A percentile compares a stretch with the other conserved stretches of the same genome.
phyloP scores from a whole-genome alignment of 2,113 vertebrate genomes.

The Sprattus sprattus region DNA sequence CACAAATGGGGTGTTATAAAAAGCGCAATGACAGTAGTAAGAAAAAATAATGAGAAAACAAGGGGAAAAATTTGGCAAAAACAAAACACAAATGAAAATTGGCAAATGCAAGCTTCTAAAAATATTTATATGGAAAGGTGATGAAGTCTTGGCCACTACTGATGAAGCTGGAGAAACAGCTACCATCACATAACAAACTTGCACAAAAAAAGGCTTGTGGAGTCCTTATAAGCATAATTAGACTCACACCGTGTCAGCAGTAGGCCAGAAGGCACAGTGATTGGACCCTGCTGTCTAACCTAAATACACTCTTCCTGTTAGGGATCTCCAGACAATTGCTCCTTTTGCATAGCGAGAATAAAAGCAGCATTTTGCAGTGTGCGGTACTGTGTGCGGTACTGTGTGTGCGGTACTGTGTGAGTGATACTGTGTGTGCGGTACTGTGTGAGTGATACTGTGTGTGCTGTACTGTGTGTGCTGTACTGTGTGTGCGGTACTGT shows the following conservation, averaged over 20 bases:
- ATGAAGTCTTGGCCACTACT: background rate
- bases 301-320: slow-evolving; percentile 7
- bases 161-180: background rate
- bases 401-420: background rate
- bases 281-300: slow-evolving; percentile 11
- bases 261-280: background rate
- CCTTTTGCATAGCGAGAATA: background rate
- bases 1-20: no score
- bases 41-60: no score
- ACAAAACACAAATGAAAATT: no score
- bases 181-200: background rate
- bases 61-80: no score
- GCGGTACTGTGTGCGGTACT: background rate
- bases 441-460: no score
- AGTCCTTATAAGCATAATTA: background rate
- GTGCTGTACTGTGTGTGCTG: no score
- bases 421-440: background rate
- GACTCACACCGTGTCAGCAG: background rate
- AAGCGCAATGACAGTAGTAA: no score
- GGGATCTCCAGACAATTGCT: background rate
- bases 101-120: background rate
- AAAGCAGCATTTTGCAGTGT: background rate
- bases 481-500: background rate
- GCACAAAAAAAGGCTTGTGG: background rate
- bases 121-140: background rate